Evolutionary conservation across 2,797 vertebrate genomes (phyloP).

Genomic region (Tinamus major): DNA sequence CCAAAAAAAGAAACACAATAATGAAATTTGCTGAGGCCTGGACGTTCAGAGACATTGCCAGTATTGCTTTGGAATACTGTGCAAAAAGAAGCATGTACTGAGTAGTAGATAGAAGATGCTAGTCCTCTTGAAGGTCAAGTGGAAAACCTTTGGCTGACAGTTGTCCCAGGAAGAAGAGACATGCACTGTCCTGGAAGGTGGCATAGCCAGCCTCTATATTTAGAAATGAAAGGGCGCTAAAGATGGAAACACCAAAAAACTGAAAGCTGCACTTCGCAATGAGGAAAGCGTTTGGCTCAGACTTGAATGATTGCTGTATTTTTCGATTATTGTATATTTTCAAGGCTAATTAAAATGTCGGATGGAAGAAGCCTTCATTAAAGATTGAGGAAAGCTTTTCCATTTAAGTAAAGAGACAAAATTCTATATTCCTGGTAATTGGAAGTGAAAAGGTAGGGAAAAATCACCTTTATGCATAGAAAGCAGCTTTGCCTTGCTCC

Average conservation of each 20-base stretch:
- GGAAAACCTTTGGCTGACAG: not conserved
- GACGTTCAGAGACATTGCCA: not conserved
- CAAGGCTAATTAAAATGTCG: not conserved
- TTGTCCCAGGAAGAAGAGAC: not conserved
- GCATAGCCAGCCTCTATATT: not conserved
- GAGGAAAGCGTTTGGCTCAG: not conserved
- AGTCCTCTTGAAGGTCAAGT: not conserved
- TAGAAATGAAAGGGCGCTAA: not conserved
- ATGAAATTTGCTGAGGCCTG: not conserved
- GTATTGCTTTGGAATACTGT: not conserved
- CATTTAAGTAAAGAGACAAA: not conserved
- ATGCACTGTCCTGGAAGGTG: accelerated
- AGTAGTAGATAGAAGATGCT: not conserved
- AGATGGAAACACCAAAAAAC: not conserved
- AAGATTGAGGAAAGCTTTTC: not conserved
- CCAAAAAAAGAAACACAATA: not conserved
- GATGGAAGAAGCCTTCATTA: not conserved
- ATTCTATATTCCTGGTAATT: not conserved
- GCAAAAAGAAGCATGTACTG: not conserved
- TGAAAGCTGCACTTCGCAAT: not conserved
- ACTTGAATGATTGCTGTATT: not conserved
- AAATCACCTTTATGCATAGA: not conserved
- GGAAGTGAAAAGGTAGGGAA: not conserved
- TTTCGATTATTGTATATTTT: not conserved
- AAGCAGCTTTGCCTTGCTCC: not conserved